Evolutionary conservation across 35 echinoderm and acorn worm species (phyloP).

Genomic region (Strongylocentrotus purpuratus): DNA sequence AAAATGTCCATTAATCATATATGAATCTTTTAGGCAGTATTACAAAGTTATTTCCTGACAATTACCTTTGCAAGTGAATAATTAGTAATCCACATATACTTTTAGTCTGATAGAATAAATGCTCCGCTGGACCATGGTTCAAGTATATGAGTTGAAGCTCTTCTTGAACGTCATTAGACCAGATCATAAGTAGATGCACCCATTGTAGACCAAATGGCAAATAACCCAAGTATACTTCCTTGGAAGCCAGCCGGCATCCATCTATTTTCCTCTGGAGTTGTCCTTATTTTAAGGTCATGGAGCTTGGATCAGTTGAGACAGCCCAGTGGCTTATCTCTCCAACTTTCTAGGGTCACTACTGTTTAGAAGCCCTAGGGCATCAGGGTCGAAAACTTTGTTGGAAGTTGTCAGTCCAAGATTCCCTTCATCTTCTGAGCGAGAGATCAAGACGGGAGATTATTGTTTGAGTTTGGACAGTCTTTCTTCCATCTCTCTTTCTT

Average conservation of each 20-base stretch:
- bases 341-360: background rate
- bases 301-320: background rate
- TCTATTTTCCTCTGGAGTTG: background rate
- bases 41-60: too few relatives aligned
- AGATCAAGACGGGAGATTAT: background rate
- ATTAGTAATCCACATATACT: too few relatives aligned
- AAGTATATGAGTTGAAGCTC: too few relatives aligned
- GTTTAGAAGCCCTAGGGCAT: background rate
- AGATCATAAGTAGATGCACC: too few relatives aligned
- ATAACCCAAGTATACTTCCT: too few relatives aligned
- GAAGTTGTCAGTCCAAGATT: background rate
- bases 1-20: too few relatives aligned
- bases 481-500: background rate
- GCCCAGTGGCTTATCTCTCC: background rate
- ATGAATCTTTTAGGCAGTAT: too few relatives aligned
- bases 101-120: too few relatives aligned
- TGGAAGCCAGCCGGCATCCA: background rate
- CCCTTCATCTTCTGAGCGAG: background rate
- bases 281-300: constrained; percentile 8
- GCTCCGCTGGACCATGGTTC: too few relatives aligned
- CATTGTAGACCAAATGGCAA: too few relatives aligned
- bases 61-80: too few relatives aligned
- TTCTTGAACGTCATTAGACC: too few relatives aligned
- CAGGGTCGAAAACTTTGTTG: background rate
- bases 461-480: background rate